Base-by-base conservation (phyloP, 2,888 invertebrate species). In the Thelaira solivaga region DNA sequence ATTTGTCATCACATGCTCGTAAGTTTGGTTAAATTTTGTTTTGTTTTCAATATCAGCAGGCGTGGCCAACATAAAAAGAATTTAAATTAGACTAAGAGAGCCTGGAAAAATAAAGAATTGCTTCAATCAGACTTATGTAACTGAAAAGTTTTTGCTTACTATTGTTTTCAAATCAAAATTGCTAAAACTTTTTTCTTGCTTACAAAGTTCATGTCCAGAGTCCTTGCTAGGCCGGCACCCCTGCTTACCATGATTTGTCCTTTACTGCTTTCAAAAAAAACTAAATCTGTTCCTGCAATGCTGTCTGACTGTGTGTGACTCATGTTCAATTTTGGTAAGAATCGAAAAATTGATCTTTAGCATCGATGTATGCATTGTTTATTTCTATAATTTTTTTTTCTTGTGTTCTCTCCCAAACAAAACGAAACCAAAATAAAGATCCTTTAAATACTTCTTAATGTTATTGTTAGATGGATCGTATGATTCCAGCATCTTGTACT, bases 1-100 rank as follows among this genome's bases (percentile, higher is more conserved):
- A 79, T 79, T 79, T 79, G 79, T 79, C 79, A 79, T 79, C 75
- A 76, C 79, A 79, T 75, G 59, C 41, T 69, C 24, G 62, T 31
- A 64, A 57, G 55, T 41, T 55, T 64, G 67, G n/a, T 31, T 67
- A 13, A 79, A 53, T 49, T 10, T 49, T 18, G 4, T 26, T 16
- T 3, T 41, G 39, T 13, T 36, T 2, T 16, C 36, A 36, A 41
- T 43, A 49, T 31, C 53, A 43, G 0, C 61, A 49, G 71, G 45
- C n/a, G 20, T 16, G 39, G 13, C 13, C 71, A 62, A 72, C 5
- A n/a, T n/a, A n/a, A n/a, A n/a, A n/a, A n/a, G n/a, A n/a, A n/a
- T n/a, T n/a, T n/a, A n/a, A n/a, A n/a, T n/a, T n/a, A n/a, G n/a
- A n/a, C n/a, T n/a, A n/a, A n/a, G n/a, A n/a, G n/a, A n/a, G n/a